Evolutionary conservation across 2,797 vertebrate species (phyloP).

Genomic region (Micrastur ruficollis): DNA sequence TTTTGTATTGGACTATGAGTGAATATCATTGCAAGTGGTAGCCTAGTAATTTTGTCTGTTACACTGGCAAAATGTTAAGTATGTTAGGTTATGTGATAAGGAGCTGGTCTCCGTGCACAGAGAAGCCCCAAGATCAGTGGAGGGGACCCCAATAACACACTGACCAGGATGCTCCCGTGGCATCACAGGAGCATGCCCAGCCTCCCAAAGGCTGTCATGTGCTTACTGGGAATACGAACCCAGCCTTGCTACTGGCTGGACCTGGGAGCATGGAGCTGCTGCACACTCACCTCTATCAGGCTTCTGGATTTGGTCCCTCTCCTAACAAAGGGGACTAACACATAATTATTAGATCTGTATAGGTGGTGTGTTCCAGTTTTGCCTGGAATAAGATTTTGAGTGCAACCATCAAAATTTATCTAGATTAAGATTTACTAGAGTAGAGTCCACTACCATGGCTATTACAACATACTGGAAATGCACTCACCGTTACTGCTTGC

Average conservation of each 20-base stretch:
- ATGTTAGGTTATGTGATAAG: neutral
- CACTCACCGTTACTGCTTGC: neutral
- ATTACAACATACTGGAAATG: neutral
- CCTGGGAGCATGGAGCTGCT: neutral
- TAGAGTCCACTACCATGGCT: neutral
- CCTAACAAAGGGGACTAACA: neutral
- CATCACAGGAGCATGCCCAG: neutral
- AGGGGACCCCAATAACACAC: fast-evolving
- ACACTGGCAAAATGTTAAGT: neutral
- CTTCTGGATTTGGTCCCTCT: neutral
- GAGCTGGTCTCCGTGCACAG: neutral
- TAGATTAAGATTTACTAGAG: neutral
- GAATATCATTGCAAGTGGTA: neutral
- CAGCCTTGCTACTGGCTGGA: neutral
- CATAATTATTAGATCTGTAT: neutral
- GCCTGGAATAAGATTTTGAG: neutral
- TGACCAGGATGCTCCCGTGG: fast-evolving
- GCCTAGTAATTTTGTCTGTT: neutral
- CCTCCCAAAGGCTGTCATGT: neutral
- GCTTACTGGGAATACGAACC: fast-evolving
- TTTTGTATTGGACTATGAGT: neutral
- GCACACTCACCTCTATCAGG: neutral
- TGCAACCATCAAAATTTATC: neutral
- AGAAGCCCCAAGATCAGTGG: neutral
- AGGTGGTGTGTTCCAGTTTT: neutral